Base-by-base conservation (phyloP, 2,113 vertebrate species). In the Oncorhynchus mykiss region DNA sequence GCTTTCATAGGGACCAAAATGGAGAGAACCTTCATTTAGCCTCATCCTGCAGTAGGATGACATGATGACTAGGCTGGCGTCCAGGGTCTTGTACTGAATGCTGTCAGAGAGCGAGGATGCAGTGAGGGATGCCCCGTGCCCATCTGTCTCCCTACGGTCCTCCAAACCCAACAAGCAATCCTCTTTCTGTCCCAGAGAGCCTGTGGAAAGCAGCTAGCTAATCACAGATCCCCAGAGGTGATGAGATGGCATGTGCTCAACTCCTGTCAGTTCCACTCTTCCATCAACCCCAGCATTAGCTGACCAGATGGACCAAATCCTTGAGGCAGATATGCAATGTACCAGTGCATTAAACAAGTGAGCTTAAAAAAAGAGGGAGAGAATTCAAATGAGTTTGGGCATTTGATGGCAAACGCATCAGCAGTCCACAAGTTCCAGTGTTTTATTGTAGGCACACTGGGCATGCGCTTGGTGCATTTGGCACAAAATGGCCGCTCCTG, bases 261-360 rank as follows among this genome's bases (percentile, higher is more conserved):
- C 66, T 64, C 57, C 76, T 70, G 77, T 82, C 83, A 77, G 51
- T 77, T 85, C 80, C 68, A 76, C 71, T 84, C 59, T 24, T 48
- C 67, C 71, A 48, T 81, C 73, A 65, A 74, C 27, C 70, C 45
- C 71, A 9, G 34, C 59, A 76, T 74, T 62, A 73, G 49, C 77
- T 24, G 62, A 69, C 45, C 83, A 79, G 83, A 85, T 82, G 77
- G 77, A 82, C 72, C 71, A 65, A 77, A 72, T 74, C 77, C 77
- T 77, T 67, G 45, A 74, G 79, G 79, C 77, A 74, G 70, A 84
- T 67, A 76, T 27, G 72, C 71, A 54, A 71, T 68, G 60, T 67
- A 69, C 77, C 83, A 72, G 68, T 69, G 64, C 64, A 31, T 68
- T 68, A 64, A 72, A 76, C 48, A 74, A 78, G 67, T 31, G 27